Percentiles rank a stretch among this genome's conserved stretches.
Conservation (phyloP, 2,113 vertebrate genomes). For the Anhinga rufa region DNA sequence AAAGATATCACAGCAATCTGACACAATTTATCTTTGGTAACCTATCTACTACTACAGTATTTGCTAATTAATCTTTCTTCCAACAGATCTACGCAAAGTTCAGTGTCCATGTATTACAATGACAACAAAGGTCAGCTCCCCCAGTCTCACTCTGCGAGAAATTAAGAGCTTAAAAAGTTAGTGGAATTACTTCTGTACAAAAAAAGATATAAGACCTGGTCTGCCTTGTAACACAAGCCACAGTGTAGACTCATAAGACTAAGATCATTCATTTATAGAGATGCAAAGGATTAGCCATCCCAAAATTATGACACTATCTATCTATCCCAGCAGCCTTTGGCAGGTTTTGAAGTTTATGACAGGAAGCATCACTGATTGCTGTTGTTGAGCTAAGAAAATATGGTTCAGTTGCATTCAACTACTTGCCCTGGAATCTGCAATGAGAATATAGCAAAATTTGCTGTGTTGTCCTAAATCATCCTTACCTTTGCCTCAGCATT, state of each 20-base stretch:
- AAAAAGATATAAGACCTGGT: neutral
- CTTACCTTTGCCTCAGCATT: neutral
- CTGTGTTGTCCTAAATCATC: neutral
- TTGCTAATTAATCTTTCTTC: neutral
- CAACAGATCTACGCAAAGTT: neutral
- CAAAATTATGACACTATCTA: neutral
- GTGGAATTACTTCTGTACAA: neutral
- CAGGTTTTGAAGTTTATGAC: neutral
- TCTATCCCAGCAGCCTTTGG: neutral
- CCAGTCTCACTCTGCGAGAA: neutral
- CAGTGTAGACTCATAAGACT: neutral
- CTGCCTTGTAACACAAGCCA: neutral
- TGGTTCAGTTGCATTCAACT: neutral
- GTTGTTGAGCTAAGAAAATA: neutral
- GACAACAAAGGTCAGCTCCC: neutral
- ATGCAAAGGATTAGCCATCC: neutral
- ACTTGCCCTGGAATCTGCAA: neutral
- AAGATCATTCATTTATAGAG: neutral
- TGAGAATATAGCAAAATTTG: neutral
- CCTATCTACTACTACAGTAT: neutral
- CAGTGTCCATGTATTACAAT: neutral
- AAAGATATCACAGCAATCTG: neutral
- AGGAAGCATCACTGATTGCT: neutral
- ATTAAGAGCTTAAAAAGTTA: neutral
- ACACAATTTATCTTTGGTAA: neutral